Conservation (phyloP, 2,113 vertebrate genomes). For the Gopherus evgoodei region DNA sequence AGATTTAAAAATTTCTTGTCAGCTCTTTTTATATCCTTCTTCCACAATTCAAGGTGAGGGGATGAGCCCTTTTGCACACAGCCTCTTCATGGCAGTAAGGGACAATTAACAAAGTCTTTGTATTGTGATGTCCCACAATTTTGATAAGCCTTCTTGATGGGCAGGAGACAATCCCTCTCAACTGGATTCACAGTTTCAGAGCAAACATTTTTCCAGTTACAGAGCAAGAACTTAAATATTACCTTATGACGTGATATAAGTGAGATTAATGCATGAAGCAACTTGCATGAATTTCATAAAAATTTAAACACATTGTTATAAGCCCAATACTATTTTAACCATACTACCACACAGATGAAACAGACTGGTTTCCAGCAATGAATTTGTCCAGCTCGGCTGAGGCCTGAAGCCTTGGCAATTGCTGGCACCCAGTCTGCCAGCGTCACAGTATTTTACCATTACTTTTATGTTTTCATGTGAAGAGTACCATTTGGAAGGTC, state of each 20-base stretch:
- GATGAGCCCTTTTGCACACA: background rate
- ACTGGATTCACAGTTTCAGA: background rate
- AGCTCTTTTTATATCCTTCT: background rate
- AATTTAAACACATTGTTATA: background rate
- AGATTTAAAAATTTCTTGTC: too few species aligned
- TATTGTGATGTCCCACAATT: background rate
- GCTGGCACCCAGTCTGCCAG: background rate
- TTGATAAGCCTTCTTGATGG: background rate
- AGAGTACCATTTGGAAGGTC: background rate
- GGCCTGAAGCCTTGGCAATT: background rate
- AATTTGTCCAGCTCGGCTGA: background rate
- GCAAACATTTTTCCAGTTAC: background rate
- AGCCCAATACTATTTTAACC: background rate
- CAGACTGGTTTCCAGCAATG: background rate
- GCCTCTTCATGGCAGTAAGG: background rate
- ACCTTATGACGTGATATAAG: background rate
- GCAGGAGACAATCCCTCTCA: background rate
- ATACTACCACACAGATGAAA: background rate
- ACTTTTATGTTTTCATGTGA: background rate
- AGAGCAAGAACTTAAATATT: background rate
- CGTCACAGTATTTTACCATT: background rate
- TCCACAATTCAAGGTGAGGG: background rate
- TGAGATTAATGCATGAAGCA: background rate
- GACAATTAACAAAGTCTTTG: background rate
- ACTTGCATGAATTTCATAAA: background rate